Percentiles rank a stretch among this genome's conserved stretches.
These are phyloP conservation scores for Drosophila putrida DNA, from an alignment of 2,888 invertebrate genomes.

Conservation along the genomic window DNA sequence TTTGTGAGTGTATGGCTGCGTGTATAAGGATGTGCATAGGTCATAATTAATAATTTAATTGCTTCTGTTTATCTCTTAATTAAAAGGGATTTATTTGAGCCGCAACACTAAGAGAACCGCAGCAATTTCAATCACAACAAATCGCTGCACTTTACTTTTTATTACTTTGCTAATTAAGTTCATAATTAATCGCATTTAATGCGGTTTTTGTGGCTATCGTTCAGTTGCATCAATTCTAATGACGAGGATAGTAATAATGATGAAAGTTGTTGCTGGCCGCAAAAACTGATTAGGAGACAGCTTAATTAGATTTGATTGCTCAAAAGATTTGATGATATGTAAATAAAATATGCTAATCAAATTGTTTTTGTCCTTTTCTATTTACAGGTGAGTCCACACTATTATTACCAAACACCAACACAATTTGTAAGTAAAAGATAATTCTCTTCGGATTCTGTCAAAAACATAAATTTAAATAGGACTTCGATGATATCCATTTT, in stretches of 20 bases:
- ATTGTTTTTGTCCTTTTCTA: constrained; percentile 35
- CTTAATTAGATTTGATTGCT: constrained; percentile 78
- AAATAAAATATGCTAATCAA: constrained; percentile 56
- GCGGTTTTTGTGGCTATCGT: constrained; percentile 53
- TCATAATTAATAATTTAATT: constrained; percentile 84
- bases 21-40: constrained; percentile 29
- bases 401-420: constrained; percentile 76
- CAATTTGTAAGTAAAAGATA: constrained; percentile 80
- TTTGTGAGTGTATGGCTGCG: constrained; percentile 16
- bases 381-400: constrained; percentile 83
- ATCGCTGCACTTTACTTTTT: constrained; percentile 73
- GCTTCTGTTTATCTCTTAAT: constrained; percentile 84
- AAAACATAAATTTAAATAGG: constrained; percentile 18
- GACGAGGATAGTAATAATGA: constrained; percentile 13
- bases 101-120: constrained; percentile 34
- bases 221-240: constrained; percentile 24
- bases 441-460: constrained; percentile 47
- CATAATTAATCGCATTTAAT: constrained; percentile 76
- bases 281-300: constrained; percentile 68
- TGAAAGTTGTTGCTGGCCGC: constrained; percentile 47
- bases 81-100: constrained; percentile 81
- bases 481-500: constrained; percentile 32
- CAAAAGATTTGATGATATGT: constrained; percentile 65
- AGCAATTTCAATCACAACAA: constrained; percentile 54
- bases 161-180: constrained; percentile 78